These are phyloP conservation scores for Oryctolagus cuniculus DNA, from an alignment of 2,113 vertebrate genomes.

Conservation along the genomic window DNA sequence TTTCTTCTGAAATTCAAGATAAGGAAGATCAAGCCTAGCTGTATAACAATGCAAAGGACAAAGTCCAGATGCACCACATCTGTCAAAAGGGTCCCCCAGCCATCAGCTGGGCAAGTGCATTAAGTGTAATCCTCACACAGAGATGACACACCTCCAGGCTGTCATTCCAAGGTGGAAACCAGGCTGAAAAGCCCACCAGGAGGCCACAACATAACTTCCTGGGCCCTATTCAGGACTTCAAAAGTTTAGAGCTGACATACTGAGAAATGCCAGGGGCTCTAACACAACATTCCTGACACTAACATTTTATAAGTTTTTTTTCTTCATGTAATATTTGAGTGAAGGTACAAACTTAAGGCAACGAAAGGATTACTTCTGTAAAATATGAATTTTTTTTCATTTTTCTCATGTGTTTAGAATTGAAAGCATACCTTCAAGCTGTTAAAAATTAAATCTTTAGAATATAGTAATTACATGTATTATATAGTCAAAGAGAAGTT, in stretches of 20 bases:
- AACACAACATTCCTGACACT: conserved; percentile 31
- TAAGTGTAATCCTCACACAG: neutral
- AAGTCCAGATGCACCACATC: neutral
- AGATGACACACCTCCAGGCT: neutral
- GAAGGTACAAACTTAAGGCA: neutral
- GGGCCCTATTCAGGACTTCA: neutral
- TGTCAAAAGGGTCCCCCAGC: neutral
- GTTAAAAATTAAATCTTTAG: conserved; percentile 4
- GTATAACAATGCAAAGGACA: neutral
- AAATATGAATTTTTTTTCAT: conserved; percentile 14
- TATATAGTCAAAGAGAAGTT: conserved; percentile 44
- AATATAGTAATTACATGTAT: neutral
- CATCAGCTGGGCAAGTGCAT: neutral
- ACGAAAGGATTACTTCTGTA: neutral
- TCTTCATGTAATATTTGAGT: conserved; percentile 24
- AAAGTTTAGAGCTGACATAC: neutral
- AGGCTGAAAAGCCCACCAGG: neutral
- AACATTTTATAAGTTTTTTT: neutral
- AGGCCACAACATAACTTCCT: neutral
- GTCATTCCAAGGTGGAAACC: neutral
- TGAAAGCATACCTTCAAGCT: conserved; percentile 3
- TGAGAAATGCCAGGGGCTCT: neutral
- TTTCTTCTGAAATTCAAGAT: conserved; percentile 10
- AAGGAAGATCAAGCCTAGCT: neutral
- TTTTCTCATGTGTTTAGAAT: conserved; percentile 47